These are phyloP conservation scores for Vombatus ursinus DNA, from an alignment of 2,113 vertebrate genomes.

Conservation along the genomic window DNA sequence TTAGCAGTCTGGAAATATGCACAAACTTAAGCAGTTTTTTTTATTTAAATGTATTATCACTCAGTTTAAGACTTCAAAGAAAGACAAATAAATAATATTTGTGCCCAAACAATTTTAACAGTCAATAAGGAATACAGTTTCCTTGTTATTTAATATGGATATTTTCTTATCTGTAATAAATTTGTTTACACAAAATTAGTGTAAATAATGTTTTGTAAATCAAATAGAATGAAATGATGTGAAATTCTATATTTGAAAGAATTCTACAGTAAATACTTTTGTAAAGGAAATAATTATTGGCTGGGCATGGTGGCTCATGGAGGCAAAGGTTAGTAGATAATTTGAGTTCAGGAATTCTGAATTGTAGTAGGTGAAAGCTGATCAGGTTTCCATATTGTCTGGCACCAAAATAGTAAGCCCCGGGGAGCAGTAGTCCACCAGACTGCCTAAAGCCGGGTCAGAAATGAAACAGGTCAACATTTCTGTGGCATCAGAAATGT, in stretches of 20 bases:
- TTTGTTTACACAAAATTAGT: background rate
- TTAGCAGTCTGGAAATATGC: conserved; percentile 16
- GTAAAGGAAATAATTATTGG: background rate
- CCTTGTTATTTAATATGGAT: background rate
- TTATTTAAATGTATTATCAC: conserved; percentile 5
- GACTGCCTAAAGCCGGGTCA: background rate
- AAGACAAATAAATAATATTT: background rate
- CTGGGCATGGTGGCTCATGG: background rate
- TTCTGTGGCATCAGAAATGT: background rate
- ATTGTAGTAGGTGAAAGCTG: background rate
- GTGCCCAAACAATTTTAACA: background rate
- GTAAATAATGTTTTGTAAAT: background rate
- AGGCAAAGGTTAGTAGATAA: background rate
- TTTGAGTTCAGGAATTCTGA: background rate
- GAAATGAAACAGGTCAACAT: background rate
- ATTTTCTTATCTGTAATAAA: background rate
- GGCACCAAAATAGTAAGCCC: background rate
- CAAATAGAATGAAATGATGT: background rate
- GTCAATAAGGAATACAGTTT: conserved; percentile 16
- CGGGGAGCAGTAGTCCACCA: background rate
- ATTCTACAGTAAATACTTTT: background rate
- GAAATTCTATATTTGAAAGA: background rate
- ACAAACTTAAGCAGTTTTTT: background rate
- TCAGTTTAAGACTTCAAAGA: background rate
- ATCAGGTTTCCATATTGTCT: background rate